phyloP scores from a whole-genome alignment of 2,888 invertebrate species.

The Brachypalpus laphriformis region DNA sequence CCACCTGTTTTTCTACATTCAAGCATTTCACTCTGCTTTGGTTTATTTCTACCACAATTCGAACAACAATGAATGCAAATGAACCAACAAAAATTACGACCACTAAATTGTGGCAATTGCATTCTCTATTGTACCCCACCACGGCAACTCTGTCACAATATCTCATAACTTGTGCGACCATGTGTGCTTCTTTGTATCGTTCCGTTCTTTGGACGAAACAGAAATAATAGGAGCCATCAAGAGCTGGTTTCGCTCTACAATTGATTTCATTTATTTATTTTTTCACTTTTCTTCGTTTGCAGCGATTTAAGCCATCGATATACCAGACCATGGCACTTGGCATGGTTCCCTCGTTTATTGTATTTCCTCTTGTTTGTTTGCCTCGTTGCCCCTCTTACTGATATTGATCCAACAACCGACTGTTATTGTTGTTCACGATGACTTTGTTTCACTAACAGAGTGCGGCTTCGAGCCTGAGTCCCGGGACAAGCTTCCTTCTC shows the following conservation, averaged over 20 bases:
- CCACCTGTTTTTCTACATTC: no score
- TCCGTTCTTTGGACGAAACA: conserved; percentile 3
- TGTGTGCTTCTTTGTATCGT: neutral
- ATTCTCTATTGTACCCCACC: no score
- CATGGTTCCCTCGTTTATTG: conserved; percentile 61
- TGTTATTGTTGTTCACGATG: no score
- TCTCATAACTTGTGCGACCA: neutral
- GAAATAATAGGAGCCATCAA: conserved; percentile 38
- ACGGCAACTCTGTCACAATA: no score
- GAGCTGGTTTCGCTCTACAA: conserved; percentile 21
- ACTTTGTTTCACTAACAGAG: no score
- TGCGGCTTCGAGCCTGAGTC: no score
- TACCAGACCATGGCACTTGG: conserved; percentile 50
- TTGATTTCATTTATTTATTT: conserved; percentile 60
- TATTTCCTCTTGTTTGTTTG: conserved; percentile 27
- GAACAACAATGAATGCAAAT: no score
- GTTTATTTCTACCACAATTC: no score
- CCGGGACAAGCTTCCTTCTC: no score
- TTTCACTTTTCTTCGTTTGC: neutral
- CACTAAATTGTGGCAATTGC: no score
- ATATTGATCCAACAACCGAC: conserved; percentile 45
- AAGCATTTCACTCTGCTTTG: no score
- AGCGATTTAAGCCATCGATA: conserved; percentile 7
- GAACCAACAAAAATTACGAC: no score
- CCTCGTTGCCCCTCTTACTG: neutral